These are phyloP conservation scores for Sebastes flavidus DNA, from an alignment of 2,797 vertebrate species.

Conservation along the genomic window DNA sequence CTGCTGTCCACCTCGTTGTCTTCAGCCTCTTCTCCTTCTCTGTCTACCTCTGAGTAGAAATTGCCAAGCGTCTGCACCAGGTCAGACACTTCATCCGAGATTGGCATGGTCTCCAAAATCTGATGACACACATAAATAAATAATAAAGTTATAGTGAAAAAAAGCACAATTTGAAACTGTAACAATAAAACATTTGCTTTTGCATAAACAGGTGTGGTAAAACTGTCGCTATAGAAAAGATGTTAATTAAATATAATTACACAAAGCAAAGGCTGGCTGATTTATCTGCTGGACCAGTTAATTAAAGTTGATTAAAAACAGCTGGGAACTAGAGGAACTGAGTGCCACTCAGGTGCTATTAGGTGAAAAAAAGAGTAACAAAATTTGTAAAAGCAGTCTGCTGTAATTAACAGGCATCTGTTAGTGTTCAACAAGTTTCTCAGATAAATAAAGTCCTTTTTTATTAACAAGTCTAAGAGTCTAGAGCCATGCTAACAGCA, in stretches of 20 bases:
- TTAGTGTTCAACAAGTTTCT: not conserved
- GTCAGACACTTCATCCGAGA: constrained; percentile 94
- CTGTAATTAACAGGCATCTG: not conserved
- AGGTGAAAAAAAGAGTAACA: not conserved
- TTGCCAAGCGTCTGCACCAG: constrained; percentile 90
- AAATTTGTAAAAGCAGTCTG: not conserved
- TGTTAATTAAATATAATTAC: not conserved
- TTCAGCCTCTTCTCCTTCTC: constrained; percentile 33
- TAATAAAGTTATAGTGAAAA: not conserved
- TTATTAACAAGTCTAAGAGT: not conserved
- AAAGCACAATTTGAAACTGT: not conserved
- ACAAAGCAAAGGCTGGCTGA: not conserved
- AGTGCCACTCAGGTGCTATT: not conserved
- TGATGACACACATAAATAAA: constrained; percentile 42
- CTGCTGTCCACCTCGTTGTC: constrained; percentile 46
- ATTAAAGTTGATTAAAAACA: constrained; percentile 22
- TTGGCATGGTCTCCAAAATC: constrained; percentile 95
- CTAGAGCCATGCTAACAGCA: not conserved
- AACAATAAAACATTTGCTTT: not conserved
- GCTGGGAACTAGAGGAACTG: not conserved
- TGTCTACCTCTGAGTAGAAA: constrained; percentile 91
- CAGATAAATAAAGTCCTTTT: not conserved
- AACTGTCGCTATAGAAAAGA: not conserved
- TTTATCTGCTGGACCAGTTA: not conserved
- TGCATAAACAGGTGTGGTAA: not conserved